phyloP scores from a whole-genome alignment of 2,888 invertebrate species.

The Conops quadrifasciatus region DNA sequence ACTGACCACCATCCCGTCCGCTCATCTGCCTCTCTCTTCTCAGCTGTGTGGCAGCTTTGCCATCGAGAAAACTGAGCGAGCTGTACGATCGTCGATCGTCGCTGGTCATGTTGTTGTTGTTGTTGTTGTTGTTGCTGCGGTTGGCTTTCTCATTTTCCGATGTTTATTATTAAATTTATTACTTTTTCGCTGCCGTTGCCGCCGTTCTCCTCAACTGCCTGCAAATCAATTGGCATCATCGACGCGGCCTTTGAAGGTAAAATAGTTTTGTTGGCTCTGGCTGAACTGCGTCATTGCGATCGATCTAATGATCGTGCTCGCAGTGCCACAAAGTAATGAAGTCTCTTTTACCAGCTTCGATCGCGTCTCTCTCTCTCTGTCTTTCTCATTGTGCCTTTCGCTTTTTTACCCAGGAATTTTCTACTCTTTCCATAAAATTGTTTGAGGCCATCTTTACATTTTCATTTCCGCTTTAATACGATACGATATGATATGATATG shows the following conservation, averaged over 20 bases:
- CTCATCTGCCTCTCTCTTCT: slow-evolving; percentile 11
- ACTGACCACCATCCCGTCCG: slow-evolving; percentile 23
- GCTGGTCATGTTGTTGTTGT: slow-evolving; percentile 13
- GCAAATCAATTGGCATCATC: background rate
- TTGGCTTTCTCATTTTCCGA: background rate
- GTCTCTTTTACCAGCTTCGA: background rate
- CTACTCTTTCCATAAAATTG: background rate
- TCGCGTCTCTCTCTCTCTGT: background rate
- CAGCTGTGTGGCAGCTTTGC: background rate
- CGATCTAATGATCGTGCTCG: background rate
- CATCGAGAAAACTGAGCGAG: slow-evolving; percentile 1
- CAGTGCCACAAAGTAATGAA: background rate
- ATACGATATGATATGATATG: slow-evolving; percentile 26
- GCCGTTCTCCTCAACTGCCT: background rate
- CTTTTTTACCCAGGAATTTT: background rate
- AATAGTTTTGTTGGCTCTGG: slow-evolving; percentile 11
- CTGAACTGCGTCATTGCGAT: background rate
- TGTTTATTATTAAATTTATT: slow-evolving; percentile 18
- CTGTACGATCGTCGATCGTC: slow-evolving; percentile 7
- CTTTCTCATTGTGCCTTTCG: slow-evolving; percentile 7
- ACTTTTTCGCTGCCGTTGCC: background rate
- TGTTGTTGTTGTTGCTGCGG: slow-evolving; percentile 26
- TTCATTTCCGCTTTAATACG: slow-evolving; percentile 31
- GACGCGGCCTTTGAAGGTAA: slow-evolving; percentile 13
- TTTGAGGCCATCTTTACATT: background rate